Conservation (phyloP, 1,140 invertebrate species). For the Hyposmocoma kahamanoa region DNA sequence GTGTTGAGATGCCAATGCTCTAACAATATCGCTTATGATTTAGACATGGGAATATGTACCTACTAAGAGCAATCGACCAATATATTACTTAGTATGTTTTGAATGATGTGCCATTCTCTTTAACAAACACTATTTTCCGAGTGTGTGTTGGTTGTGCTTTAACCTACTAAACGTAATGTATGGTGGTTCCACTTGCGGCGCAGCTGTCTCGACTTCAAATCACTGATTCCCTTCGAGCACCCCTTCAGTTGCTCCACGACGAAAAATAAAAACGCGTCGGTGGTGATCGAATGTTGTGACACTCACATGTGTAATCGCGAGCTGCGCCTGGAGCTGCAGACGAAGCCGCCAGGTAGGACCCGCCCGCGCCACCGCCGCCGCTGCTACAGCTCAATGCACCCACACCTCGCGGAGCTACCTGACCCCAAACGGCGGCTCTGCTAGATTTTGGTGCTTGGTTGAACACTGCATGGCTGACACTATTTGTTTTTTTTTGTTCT, state of each 20-base stretch:
- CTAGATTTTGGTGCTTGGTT: constrained; percentile 38
- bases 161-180: constrained; percentile 68
- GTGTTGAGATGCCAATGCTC: constrained; percentile 68
- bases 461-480: constrained; percentile 49
- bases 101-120: constrained; percentile 61
- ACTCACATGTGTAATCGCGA: constrained; percentile 73
- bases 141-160: constrained; percentile 70
- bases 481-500: constrained; percentile 38
- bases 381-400: not conserved
- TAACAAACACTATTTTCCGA: constrained; percentile 66
- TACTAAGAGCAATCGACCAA: constrained; percentile 39
- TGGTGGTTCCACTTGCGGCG: constrained; percentile 65
- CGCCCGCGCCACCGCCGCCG: constrained; percentile 3
- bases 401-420: not conserved
- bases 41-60: constrained; percentile 64
- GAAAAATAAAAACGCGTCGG: constrained; percentile 62
- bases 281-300: constrained; percentile 66
- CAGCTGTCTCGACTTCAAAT: constrained; percentile 65
- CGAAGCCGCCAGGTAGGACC: constrained; percentile 71
- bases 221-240: constrained; percentile 67
- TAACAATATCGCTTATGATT: constrained; percentile 62
- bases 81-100: constrained; percentile 43
- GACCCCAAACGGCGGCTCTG: constrained; percentile 9
- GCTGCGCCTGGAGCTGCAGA: constrained; percentile 64
- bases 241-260: constrained; percentile 67